These are phyloP conservation scores for Drosophila helvetica DNA, from an alignment of 2,888 invertebrate genomes.

Conservation along the genomic window DNA sequence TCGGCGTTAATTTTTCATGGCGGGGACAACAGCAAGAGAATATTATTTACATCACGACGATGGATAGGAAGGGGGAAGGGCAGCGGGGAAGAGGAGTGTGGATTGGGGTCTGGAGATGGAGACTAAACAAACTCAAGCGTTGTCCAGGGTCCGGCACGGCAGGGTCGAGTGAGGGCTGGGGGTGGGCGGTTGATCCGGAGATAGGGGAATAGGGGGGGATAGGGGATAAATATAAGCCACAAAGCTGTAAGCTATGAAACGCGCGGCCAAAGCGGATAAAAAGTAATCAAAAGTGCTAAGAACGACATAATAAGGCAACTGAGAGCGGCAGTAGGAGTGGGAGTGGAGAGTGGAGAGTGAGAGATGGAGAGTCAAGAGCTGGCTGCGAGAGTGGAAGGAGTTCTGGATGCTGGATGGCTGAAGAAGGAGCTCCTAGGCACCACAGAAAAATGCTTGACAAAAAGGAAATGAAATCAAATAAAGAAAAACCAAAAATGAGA, in stretches of 20 bases:
- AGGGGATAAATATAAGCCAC: slow-evolving; percentile 19
- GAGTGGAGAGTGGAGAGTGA: too few relatives aligned
- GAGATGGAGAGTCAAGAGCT: not conserved
- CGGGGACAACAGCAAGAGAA: slow-evolving; percentile 69
- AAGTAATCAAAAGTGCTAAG: slow-evolving; percentile 78
- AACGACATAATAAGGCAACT: slow-evolving; percentile 78
- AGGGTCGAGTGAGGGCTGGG: slow-evolving; percentile 54
- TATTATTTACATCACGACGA: slow-evolving; percentile 72
- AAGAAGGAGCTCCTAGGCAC: slow-evolving; percentile 53
- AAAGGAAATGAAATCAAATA: slow-evolving; percentile 74
- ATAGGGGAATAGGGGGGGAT: slow-evolving; percentile 23
- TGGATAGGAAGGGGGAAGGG: not conserved
- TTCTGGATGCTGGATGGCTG: slow-evolving; percentile 13
- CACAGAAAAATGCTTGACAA: slow-evolving; percentile 62
- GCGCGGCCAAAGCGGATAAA: slow-evolving; percentile 75
- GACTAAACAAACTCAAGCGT: slow-evolving; percentile 63
- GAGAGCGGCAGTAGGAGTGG: slow-evolving; percentile 40
- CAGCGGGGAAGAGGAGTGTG: too few relatives aligned
- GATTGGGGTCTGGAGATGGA: slow-evolving; percentile 13
- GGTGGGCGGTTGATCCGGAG: slow-evolving; percentile 27
- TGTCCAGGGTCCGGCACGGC: slow-evolving; percentile 63
- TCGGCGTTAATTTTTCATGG: slow-evolving; percentile 76
- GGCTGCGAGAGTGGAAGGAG: not conserved
- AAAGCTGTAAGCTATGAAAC: slow-evolving; percentile 56
- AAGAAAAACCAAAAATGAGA: slow-evolving; percentile 57